phyloP scores from a whole-genome alignment of 2,113 vertebrate species.

The Dasyurus viverrinus region DNA sequence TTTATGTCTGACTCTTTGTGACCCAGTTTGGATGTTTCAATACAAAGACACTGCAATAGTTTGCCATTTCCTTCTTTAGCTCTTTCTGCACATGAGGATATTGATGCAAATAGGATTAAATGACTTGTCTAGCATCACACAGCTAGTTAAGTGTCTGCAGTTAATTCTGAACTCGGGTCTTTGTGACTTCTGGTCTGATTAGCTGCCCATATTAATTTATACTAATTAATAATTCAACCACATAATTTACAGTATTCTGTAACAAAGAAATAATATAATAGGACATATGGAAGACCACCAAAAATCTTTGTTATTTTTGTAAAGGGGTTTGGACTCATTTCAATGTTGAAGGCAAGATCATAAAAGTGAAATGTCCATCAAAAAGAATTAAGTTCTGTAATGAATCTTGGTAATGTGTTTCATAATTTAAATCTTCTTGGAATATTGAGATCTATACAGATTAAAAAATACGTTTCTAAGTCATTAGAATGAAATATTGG shows the following conservation, averaged over 20 bases:
- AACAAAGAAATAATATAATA: neutral
- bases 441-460: neutral
- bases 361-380: constrained; percentile 32
- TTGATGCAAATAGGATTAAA: neutral
- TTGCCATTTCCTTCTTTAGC: neutral
- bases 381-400: neutral
- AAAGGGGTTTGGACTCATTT: neutral
- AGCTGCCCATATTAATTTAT: neutral
- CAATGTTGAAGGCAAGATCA: neutral
- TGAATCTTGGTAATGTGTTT: neutral
- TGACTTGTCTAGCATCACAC: neutral
- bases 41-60: neutral
- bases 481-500: neutral
- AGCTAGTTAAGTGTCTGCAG: too few relatives aligned
- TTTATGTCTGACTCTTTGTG: neutral
- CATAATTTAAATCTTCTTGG: neutral
- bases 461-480: neutral
- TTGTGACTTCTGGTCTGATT: neutral
- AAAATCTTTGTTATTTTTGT: neutral
- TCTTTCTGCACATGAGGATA: neutral
- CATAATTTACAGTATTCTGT: neutral
- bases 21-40: neutral
- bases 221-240: neutral
- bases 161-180: neutral
- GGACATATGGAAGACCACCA: neutral